These are phyloP conservation scores for Xyliphius kryptos DNA, from an alignment of 2,113 vertebrate genomes.

Conservation along the genomic window DNA sequence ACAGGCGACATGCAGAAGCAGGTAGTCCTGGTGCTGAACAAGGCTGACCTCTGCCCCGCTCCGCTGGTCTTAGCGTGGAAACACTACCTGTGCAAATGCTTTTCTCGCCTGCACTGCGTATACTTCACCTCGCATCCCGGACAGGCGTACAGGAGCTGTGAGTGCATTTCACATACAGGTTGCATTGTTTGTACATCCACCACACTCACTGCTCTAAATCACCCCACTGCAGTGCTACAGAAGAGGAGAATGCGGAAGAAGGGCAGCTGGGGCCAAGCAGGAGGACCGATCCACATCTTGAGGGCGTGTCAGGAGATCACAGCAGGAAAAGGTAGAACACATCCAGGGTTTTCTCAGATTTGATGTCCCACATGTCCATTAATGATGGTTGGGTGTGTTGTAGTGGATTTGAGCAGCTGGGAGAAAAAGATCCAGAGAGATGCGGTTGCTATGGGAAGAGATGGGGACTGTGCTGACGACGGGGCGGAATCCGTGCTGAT, in stretches of 20 bases:
- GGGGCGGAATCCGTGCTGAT: slow-evolving; percentile 63
- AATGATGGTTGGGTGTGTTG: background rate
- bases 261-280: slow-evolving; percentile 67
- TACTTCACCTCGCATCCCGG: slow-evolving; percentile 83
- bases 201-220: background rate
- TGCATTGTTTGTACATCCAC: background rate
- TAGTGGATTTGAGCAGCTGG: slow-evolving; percentile 86
- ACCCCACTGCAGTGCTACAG: slow-evolving; percentile 68
- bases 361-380: background rate
- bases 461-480: slow-evolving; percentile 62
- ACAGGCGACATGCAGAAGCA: slow-evolving; percentile 72
- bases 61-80: slow-evolving; percentile 82
- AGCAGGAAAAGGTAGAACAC: slow-evolving; percentile 68
- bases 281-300: slow-evolving; percentile 78
- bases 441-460: slow-evolving; percentile 55
- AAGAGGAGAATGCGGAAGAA: slow-evolving; percentile 72
- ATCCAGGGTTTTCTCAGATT: background rate
- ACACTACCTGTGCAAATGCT: slow-evolving; percentile 77
- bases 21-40: slow-evolving; percentile 83
- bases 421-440: slow-evolving; percentile 82
- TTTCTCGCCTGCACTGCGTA: slow-evolving; percentile 73
- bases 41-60: slow-evolving; percentile 76
- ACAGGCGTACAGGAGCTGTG: slow-evolving; percentile 60
- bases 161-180: background rate
- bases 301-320: slow-evolving; percentile 80